Conservation (phyloP, 92 coral and sea anemone species). For the Actinostola sp. region DNA sequence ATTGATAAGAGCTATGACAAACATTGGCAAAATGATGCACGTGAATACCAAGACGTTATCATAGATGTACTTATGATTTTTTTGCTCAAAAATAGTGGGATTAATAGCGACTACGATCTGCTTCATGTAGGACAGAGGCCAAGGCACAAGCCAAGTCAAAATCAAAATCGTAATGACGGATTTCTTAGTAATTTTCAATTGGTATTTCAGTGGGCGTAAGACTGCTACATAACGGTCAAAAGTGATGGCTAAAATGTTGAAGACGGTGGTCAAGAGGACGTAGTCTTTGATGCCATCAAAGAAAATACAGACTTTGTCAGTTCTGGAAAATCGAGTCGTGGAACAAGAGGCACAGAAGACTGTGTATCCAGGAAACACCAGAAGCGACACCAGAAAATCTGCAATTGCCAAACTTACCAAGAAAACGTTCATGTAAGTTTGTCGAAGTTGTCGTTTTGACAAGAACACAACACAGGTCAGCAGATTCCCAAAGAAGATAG, state of each 20-base stretch:
- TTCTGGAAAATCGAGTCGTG: background rate
- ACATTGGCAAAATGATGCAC: constrained; percentile 58
- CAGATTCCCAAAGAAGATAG: constrained; percentile 57
- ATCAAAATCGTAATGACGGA: constrained; percentile 26
- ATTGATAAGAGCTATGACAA: constrained; percentile 40
- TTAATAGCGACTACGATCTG: constrained; percentile 26
- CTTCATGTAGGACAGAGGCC: constrained; percentile 61
- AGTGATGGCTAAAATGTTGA: constrained; percentile 63
- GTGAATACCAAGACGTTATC: constrained; percentile 52
- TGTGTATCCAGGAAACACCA: constrained; percentile 62
- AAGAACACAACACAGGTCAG: constrained; percentile 63
- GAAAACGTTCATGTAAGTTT: constrained; percentile 65
- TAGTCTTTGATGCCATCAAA: constrained; percentile 72
- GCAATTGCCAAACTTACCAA: constrained; percentile 60
- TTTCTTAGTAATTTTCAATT: constrained; percentile 42
- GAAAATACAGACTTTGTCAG: constrained; percentile 27
- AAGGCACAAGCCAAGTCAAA: constrained; percentile 55
- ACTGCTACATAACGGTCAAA: constrained; percentile 71
- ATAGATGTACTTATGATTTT: constrained; percentile 24
- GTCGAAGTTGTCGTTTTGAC: constrained; percentile 51
- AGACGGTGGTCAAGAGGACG: constrained; percentile 48
- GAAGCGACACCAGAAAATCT: constrained; percentile 39
- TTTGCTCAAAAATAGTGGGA: constrained; percentile 1
- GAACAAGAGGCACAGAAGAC: constrained; percentile 59
- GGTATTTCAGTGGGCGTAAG: constrained; percentile 59